Evolutionary conservation across 1,140 invertebrate species (phyloP), one percentile per base, ranked within the genome.

Genomic region (Metaphire vulgaris): DNA sequence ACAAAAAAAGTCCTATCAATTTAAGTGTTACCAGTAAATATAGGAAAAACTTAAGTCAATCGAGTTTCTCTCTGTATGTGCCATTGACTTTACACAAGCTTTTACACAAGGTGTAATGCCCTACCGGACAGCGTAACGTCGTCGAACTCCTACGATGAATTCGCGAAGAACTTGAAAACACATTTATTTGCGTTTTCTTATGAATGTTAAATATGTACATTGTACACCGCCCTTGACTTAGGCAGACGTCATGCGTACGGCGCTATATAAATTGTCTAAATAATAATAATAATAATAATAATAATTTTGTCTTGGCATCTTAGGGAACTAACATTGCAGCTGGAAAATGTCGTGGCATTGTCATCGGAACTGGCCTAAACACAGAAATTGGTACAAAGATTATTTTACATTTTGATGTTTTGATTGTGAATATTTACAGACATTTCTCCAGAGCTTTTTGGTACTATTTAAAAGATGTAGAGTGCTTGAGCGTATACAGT

Each of bases 311-410:
- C 15, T 30, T 41, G 33, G 1, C 33, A 34, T 96, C 96, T 90
- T 93, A 95, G 83, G 98, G 98, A 86, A 99, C 98, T 69, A 99
- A 99, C 87, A 96, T 99, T 76, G 94, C 98, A 79, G 93, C 97
- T 80, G 98, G 98, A 81, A 99, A 99, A 88, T 97, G 97, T 76
- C 92, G 95, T 80, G 98, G 97, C 88, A 88, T 99, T 82, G 98
- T 99, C 67, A 97, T 99, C 87, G 97, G 97, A 80, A 99, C 98
- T 81, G 98, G 97, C 76, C 88, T 99, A 33, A 94, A 92, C 87
- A 99, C 98, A 82, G 98, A 98, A 83, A 99, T 99, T 86, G 98
- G 97, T 91, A 83, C 83, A 34, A 32, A 33, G 2, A n/a, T 0
- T n/a, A 71, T 12, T 30, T 12, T 71, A n/a, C 33, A 30, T 21